A percentile compares a stretch with the other conserved stretches of the same genome.
phyloP scores from a whole-genome alignment of 2,797 vertebrate genomes.

The Eidolon dupreanum region DNA sequence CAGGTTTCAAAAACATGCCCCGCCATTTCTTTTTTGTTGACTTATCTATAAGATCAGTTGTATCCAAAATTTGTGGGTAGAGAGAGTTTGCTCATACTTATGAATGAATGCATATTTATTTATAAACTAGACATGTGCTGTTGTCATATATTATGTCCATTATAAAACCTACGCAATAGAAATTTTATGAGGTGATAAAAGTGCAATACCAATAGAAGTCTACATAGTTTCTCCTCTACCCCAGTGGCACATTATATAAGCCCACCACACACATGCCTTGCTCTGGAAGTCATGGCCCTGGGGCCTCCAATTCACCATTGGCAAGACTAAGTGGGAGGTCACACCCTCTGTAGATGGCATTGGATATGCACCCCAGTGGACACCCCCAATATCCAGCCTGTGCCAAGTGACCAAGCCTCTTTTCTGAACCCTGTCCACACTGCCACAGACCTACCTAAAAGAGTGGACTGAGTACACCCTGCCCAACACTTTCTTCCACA shows the following conservation, averaged over 20 bases:
- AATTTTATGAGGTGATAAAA: neutral
- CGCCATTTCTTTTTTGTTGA: neutral
- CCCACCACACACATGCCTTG: fast-evolving
- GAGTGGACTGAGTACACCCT: neutral
- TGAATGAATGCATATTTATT: neutral
- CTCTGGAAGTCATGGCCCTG: neutral
- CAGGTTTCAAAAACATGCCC: constrained; percentile 15
- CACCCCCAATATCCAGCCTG: neutral
- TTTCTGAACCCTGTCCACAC: neutral
- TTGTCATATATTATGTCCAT: neutral
- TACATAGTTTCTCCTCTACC: neutral
- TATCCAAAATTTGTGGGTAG: neutral
- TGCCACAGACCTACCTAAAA: neutral
- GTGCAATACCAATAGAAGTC: neutral
- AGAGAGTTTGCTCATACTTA: neutral
- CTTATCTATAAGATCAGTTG: neutral
- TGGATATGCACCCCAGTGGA: neutral
- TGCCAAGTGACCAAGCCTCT: neutral
- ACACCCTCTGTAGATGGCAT: neutral
- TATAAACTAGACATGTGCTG: neutral
- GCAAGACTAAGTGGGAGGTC: neutral
- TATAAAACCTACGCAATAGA: neutral
- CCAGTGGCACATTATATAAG: too few relatives aligned
- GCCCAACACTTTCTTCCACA: neutral
- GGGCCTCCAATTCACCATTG: neutral